Conservation (phyloP, 2,797 vertebrate species). For the Hypotaenidia okinawae region DNA sequence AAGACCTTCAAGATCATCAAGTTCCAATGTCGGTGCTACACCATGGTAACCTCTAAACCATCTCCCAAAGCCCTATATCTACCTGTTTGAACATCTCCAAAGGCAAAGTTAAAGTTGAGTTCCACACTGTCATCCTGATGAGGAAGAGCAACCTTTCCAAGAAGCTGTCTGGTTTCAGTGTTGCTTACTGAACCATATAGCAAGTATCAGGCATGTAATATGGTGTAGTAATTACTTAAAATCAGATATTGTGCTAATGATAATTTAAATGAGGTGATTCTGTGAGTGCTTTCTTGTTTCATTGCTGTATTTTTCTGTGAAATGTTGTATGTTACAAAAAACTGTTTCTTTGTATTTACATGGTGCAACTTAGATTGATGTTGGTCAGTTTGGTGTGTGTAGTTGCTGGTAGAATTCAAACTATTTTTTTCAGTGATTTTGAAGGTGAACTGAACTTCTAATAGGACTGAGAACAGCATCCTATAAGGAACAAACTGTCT, state of each 20-base stretch:
- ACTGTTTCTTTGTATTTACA: neutral
- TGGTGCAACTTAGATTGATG: neutral
- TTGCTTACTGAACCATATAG: neutral
- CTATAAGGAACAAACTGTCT: neutral
- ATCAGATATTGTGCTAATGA: neutral
- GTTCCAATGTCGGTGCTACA: too few relatives aligned
- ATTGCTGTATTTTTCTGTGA: neutral
- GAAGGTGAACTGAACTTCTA: neutral
- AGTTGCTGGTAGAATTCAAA: neutral
- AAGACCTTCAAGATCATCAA: too few relatives aligned
- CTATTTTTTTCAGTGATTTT: neutral
- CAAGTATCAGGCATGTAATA: neutral
- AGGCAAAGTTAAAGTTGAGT: neutral
- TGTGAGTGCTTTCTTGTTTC: neutral
- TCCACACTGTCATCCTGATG: neutral
- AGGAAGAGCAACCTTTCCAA: neutral
- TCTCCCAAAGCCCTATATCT: too few relatives aligned
- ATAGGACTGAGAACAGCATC: neutral
- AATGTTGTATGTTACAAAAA: neutral
- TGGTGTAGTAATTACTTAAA: neutral
- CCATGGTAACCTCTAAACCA: too few relatives aligned
- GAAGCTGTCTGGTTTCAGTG: neutral
- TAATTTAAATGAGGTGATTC: neutral
- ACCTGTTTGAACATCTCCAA: neutral
- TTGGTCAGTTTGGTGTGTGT: neutral